phyloP scores from a whole-genome alignment of 2,113 vertebrate species.

The Urocolius indicus region DNA sequence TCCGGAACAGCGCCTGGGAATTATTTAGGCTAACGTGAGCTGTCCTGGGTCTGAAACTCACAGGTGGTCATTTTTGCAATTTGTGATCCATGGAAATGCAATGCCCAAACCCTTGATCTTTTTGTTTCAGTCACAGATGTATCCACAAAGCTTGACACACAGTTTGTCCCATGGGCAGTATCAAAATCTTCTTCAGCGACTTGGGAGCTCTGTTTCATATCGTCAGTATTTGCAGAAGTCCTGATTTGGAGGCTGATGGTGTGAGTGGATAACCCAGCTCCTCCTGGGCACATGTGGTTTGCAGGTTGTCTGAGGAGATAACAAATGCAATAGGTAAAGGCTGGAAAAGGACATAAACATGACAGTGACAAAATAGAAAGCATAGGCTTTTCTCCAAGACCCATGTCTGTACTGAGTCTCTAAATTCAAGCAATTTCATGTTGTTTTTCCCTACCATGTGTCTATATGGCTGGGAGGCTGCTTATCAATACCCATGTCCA shows the following conservation, averaged over 20 bases:
- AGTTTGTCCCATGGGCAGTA: background rate
- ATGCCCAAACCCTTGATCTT: background rate
- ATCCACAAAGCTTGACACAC: background rate
- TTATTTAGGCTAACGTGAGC: background rate
- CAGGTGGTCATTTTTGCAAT: fast-evolving
- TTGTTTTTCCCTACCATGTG: background rate
- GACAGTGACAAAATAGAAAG: background rate
- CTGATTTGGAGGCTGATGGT: background rate
- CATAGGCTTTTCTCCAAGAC: background rate
- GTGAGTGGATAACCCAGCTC: background rate
- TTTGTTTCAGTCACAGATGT: background rate
- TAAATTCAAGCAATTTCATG: background rate
- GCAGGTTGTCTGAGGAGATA: background rate
- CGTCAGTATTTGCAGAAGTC: background rate
- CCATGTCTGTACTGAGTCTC: background rate
- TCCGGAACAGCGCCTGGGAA: background rate
- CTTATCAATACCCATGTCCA: background rate
- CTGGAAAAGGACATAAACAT: background rate
- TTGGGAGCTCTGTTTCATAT: background rate
- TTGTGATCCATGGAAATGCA: background rate
- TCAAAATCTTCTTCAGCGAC: background rate
- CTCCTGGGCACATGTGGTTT: background rate
- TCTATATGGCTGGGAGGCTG: background rate
- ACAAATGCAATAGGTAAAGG: background rate
- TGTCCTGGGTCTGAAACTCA: background rate